phyloP scores from a whole-genome alignment of 2,113 vertebrate genomes.

The Sebastes schlegelii region DNA sequence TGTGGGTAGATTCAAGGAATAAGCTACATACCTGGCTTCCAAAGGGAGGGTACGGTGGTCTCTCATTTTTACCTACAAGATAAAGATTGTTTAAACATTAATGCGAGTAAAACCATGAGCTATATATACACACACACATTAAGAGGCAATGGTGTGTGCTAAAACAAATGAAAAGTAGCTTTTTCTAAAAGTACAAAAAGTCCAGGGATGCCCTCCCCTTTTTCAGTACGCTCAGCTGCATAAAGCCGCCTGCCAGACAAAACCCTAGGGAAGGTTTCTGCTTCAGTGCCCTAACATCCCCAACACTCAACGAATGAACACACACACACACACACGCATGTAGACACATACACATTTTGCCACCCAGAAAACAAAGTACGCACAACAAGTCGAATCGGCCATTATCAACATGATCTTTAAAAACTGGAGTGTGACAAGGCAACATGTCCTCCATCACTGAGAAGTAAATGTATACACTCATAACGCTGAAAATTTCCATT shows the following conservation, averaged over 20 bases:
- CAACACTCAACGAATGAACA: conserved; percentile 72
- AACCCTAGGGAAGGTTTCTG: conserved; percentile 80
- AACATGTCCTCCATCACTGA: conserved; percentile 11
- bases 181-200: conserved; percentile 67
- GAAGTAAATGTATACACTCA: neutral
- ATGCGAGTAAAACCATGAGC: conserved; percentile 16
- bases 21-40: conserved; percentile 86
- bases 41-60: conserved; percentile 88
- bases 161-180: conserved; percentile 69
- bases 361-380: conserved; percentile 64
- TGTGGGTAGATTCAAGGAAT: neutral
- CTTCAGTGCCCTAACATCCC: conserved; percentile 71
- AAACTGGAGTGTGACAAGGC: conserved; percentile 8
- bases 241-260: conserved; percentile 77
- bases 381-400: conserved; percentile 42
- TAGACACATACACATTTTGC: conserved; percentile 54
- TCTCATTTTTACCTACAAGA: conserved; percentile 91
- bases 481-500: neutral
- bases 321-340: conserved; percentile 27
- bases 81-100: conserved; percentile 15
- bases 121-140: conserved; percentile 1
- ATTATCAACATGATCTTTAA: conserved; percentile 30
- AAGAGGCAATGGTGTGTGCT: conserved; percentile 38
- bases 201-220: conserved; percentile 71
- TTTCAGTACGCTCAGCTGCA: conserved; percentile 77